Evolutionary conservation across 1,140 invertebrate species (phyloP), one percentile per base, ranked within the genome.

Genomic region (Drosophila simulans): DNA sequence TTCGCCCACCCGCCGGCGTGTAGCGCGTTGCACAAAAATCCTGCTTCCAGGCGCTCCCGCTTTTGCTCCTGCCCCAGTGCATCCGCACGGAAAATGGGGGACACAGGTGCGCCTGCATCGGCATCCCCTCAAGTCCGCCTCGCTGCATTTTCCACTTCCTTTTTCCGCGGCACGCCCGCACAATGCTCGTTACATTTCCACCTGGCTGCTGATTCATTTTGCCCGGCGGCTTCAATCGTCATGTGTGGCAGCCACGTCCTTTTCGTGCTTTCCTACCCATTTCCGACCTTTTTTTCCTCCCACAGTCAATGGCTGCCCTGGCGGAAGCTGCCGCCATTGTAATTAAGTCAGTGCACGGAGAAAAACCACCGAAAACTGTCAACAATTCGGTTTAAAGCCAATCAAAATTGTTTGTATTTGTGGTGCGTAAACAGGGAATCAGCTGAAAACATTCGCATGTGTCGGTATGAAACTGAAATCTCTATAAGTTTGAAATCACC

Each of bases 241-340:
- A 69, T 77, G 55, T 56, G 63, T 77, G 74, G 69, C 63, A 43
- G 27, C 37, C 56, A n/a, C 46, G 59, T 68, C 59, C 39, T 20
- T 43, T 35, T 13, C 59, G 43, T 66, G 8, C 45, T 27, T 35
- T 25, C 20, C 49, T 37, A 17, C n/a, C n/a, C 15, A 49, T 35
- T 43, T 25, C 54, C 39, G 10, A 8, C n/a, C 3, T n/a, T 37
- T 54, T 20, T 46, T 62, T 62, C 25, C 59, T 8, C 27, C 22
- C 20, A 31, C 27, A 43, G 64, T 37, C 59, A 63, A 51, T 58
- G 49, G 65, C 51, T 39, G 77, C 43, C 55, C 27, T 31, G 62
- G 49, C 77, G 76, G 72, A 68, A 84, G 81, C 70, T 77, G 57
- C 72, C 72, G 60, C 72, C 73, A 77, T 80, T 89, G 88, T 89